Evolutionary conservation across 2,888 invertebrate species (phyloP), one percentile per base, ranked within the genome.

Genomic region (Osmoderma eremita): DNA sequence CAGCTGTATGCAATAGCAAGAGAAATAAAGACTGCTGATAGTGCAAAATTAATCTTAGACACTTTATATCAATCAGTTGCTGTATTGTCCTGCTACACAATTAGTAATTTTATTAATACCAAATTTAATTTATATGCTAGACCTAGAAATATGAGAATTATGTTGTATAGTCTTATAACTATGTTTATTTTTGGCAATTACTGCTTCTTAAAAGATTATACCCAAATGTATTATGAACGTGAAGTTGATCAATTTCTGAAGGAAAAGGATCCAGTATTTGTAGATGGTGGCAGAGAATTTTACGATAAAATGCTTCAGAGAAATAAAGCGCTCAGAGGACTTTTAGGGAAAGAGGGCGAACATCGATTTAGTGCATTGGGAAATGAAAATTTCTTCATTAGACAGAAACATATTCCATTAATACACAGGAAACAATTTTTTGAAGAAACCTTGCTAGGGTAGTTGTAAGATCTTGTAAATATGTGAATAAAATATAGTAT

Each of bases 1-100:
- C 89, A 93, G 79, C 84, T 91, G 68, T 95, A 92, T 84, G 93
- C 90, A 0, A 88, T 95, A 22, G 93, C 92, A 66, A 86, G 90
- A 73, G 90, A 93, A 80, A 86, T 95, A 61, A 78, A 90, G 66
- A 86, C 88, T 81, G 79, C 87, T 1, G 84, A 88, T 69, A 88
- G 88, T 41, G 80, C 86, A 67, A 86, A 88, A 77, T 80, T 88
- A 1, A 79, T 88, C 1, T 77, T 86, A 50, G 88, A 91, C 70
- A 84, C 87, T 0, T 62, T 84, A 1, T 86, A 86, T 73, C 86
- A 87, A 61, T 80, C 85, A 56, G 54, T 81, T 0, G 80, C 84
- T 45, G 77, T 88, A 62, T 77, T 87, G 50, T 70, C 82, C 48
- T 82, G 85, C 1, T 90, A 89, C 76, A 82, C 83, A 53, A 6